Percentiles rank a stretch among this genome's conserved stretches.
Conservation (phyloP, 1,140 invertebrate genomes). For the Cotesia typhae region DNA sequence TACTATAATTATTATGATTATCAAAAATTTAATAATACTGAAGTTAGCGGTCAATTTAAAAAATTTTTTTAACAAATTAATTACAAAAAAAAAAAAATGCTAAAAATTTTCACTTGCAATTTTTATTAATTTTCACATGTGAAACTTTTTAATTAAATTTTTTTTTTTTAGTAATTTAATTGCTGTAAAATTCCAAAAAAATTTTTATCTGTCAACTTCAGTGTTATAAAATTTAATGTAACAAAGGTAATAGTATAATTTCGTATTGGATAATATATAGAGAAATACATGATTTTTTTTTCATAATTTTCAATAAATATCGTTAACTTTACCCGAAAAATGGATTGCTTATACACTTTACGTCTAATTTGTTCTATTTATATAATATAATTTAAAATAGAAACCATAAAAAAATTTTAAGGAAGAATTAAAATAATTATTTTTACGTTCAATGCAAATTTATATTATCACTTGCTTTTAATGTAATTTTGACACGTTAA, state of each 20-base stretch:
- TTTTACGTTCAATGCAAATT: no score
- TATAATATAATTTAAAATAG: constrained; percentile 18
- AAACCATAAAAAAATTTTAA: neutral
- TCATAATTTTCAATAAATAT: constrained; percentile 37
- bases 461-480: no score
- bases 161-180: no score
- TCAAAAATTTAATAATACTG: neutral
- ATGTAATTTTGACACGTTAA: no score
- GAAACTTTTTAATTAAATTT: no score
- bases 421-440: neutral
- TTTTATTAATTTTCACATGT: no score
- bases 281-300: constrained; percentile 37
- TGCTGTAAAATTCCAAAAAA: no score
- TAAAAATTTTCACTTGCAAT: no score
- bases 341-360: neutral
- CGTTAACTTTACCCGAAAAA: constrained; percentile 20
- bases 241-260: constrained; percentile 31
- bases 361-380: neutral
- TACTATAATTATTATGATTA: neutral
- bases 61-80: no score
- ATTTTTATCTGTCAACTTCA: no score
- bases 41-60: no score
- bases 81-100: no score
- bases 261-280: constrained; percentile 19
- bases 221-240: neutral